A percentile compares a stretch with the other conserved stretches of the same genome.
These are phyloP conservation scores for Nomada hirtipes DNA, from an alignment of 2,888 invertebrate genomes.

Conservation along the genomic window DNA sequence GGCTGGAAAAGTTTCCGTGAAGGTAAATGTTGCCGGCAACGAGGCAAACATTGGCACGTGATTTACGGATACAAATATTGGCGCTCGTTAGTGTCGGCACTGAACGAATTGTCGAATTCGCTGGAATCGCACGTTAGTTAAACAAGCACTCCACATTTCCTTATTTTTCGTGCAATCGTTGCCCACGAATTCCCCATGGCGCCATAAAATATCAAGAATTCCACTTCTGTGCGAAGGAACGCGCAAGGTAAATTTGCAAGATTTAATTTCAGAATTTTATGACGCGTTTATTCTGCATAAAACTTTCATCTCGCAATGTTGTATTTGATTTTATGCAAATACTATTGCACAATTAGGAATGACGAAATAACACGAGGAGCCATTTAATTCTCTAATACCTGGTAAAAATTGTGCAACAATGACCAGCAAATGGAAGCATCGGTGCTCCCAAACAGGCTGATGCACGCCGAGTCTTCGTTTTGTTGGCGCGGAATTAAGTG, in stretches of 20 bases:
- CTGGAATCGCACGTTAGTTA: conserved; percentile 34
- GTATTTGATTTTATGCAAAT: no score
- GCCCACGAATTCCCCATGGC: not conserved
- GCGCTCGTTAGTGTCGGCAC: conserved; percentile 64
- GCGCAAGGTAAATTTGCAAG: no score
- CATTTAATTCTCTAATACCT: not conserved
- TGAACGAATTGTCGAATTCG: conserved; percentile 65
- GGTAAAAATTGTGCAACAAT: not conserved
- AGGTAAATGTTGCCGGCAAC: conserved; percentile 64
- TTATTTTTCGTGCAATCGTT: conserved; percentile 1
- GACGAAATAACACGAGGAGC: not conserved
- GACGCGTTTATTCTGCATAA: no score
- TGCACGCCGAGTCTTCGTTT: not conserved
- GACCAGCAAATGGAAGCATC: not conserved
- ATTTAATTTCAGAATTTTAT: no score
- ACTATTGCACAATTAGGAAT: not conserved
- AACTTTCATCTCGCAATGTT: no score
- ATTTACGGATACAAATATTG: conserved; percentile 76
- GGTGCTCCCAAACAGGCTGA: not conserved
- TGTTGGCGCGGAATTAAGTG: conserved; percentile 47
- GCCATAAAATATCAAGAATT: not conserved
- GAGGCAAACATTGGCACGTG: conserved; percentile 71
- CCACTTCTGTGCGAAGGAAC: no score
- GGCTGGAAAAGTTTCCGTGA: conserved; percentile 61
- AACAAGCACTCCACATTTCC: not conserved